A percentile compares a stretch with the other conserved stretches of the same genome.
These are phyloP conservation scores for Drosophila tristis DNA, from an alignment of 1,140 invertebrate species.

Conservation along the genomic window DNA sequence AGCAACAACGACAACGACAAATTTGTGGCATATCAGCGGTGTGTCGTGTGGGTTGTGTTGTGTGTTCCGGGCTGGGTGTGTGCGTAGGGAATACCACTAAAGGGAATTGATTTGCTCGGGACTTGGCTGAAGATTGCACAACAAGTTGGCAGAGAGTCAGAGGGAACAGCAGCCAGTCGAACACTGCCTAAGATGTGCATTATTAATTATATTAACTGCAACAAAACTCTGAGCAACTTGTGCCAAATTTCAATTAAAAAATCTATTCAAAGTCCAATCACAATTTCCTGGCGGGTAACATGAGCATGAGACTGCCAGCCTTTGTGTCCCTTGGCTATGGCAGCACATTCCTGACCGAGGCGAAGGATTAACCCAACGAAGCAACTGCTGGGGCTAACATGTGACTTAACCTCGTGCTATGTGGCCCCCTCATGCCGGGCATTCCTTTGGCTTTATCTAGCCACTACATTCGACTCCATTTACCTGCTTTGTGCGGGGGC, in stretches of 20 bases:
- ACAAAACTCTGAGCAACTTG: too few relatives aligned
- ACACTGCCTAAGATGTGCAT: too few relatives aligned
- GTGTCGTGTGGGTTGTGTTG: constrained; percentile 68
- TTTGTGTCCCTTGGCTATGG: too few relatives aligned
- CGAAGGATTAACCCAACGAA: constrained; percentile 30
- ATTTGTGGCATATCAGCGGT: constrained; percentile 81
- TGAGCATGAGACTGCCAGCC: too few relatives aligned
- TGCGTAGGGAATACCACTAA: constrained; percentile 61
- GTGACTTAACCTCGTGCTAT: constrained; percentile 30
- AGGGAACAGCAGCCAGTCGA: too few relatives aligned
- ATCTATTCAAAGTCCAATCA: too few relatives aligned
- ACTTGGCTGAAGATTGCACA: constrained; percentile 25
- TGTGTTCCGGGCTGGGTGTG: constrained; percentile 20
- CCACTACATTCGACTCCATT: too few relatives aligned
- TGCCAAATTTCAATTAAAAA: too few relatives aligned
- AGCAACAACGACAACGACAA: constrained; percentile 67
- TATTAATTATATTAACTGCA: too few relatives aligned
- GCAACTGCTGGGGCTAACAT: not conserved
- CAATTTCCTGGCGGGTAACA: not conserved
- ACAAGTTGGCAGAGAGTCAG: too few relatives aligned
- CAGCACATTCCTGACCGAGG: constrained; percentile 2
- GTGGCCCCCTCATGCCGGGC: constrained; percentile 9
- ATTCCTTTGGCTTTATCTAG: constrained; percentile 29
- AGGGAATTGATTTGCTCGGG: constrained; percentile 75
- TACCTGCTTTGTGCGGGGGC: too few relatives aligned